Percentiles rank a stretch among this genome's conserved stretches.
Conservation (phyloP, 1,140 invertebrate genomes). For the Scylla paramamosain region DNA sequence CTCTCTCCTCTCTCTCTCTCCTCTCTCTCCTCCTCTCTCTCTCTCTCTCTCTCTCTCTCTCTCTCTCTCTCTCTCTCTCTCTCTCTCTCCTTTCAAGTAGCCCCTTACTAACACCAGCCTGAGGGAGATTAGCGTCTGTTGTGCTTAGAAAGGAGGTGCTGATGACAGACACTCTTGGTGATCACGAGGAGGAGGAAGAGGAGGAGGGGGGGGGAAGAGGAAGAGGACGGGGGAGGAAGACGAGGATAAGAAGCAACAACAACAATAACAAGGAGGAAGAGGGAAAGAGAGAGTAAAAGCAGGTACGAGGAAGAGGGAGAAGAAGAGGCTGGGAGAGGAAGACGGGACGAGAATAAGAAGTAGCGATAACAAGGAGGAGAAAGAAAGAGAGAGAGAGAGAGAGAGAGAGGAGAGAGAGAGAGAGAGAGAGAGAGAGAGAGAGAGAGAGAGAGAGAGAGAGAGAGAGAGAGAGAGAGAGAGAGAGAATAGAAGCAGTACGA, state of each 20-base stretch:
- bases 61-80: constrained; percentile 20
- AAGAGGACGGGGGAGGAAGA: neutral
- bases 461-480: neutral
- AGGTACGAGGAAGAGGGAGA: too few relatives aligned
- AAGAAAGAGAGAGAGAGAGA: neutral
- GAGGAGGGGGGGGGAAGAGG: neutral
- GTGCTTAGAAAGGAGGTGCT: neutral
- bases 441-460: neutral
- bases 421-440: neutral
- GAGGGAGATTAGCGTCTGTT: neutral
- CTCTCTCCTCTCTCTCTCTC: too few relatives aligned
- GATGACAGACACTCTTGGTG: neutral
- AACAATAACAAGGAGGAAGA: neutral
- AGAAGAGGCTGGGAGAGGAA: too few relatives aligned
- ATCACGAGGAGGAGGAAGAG: neutral
- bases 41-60: neutral
- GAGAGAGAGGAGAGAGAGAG: neutral
- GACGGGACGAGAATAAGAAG: too few relatives aligned
- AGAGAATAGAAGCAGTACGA: neutral
- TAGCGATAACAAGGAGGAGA: neutral
- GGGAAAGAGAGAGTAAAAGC: too few relatives aligned
- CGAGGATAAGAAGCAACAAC: neutral
- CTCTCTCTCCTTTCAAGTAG: constrained; percentile 19
- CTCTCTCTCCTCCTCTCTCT: too few relatives aligned
- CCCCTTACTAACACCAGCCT: neutral